phyloP scores from a whole-genome alignment of 2,113 vertebrate species.

The Oncorhynchus clarkii region DNA sequence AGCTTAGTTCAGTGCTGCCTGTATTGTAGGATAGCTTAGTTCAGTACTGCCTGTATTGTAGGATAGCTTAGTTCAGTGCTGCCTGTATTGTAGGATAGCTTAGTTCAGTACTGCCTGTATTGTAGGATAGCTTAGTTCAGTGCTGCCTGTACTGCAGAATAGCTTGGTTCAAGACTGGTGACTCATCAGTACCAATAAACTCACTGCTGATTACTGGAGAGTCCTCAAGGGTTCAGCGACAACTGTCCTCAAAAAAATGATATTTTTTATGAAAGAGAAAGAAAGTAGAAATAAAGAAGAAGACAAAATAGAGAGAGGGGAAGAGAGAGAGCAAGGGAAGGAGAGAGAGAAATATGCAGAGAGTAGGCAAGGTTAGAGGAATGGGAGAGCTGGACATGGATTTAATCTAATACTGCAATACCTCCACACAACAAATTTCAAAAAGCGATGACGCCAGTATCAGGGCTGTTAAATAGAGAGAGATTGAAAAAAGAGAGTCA shows the following conservation, averaged over 20 bases:
- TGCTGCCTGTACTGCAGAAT: too few relatives aligned
- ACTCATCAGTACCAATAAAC: not conserved
- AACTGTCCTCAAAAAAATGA: too few relatives aligned
- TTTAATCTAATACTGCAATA: not conserved
- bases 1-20: too few relatives aligned
- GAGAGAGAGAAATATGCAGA: not conserved
- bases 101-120: too few relatives aligned
- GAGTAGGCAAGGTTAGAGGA: not conserved
- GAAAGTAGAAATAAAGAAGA: not conserved
- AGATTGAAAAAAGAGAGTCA: not conserved
- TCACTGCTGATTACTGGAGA: not conserved
- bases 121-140: too few relatives aligned
- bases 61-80: too few relatives aligned
- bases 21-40: too few relatives aligned
- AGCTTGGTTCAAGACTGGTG: not conserved
- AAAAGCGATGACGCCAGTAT: slow-evolving; percentile 1
- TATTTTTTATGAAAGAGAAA: not conserved
- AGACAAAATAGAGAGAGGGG: not conserved
- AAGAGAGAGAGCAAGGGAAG: not conserved
- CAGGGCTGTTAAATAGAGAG: not conserved
- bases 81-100: too few relatives aligned
- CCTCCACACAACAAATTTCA: not conserved
- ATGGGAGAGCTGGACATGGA: not conserved
- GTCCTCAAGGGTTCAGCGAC: too few relatives aligned
- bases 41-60: too few relatives aligned